Percentiles rank a stretch among this genome's conserved stretches.
Conservation (phyloP, 2,113 vertebrate genomes). For the Phycodurus eques region DNA sequence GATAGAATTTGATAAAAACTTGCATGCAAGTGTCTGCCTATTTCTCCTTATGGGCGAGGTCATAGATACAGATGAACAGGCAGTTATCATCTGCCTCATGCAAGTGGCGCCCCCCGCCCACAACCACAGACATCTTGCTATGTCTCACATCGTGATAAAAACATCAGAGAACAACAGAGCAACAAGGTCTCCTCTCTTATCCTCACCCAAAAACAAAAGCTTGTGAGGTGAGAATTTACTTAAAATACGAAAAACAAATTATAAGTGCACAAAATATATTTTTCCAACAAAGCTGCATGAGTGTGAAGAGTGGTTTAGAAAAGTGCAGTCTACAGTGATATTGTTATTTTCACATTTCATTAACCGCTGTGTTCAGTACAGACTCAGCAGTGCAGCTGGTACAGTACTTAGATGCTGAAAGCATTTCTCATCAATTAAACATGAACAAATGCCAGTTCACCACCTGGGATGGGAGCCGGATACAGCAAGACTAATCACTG, state of each 20-base stretch:
- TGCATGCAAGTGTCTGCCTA: too few species aligned
- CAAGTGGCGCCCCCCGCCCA: background rate
- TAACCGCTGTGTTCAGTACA: background rate
- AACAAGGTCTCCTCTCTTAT: too few species aligned
- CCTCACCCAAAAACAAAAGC: too few species aligned
- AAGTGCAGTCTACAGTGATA: background rate
- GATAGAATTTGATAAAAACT: background rate
- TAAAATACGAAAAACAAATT: too few species aligned
- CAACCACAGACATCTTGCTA: too few species aligned
- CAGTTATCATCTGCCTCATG: background rate
- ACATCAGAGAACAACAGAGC: too few species aligned
- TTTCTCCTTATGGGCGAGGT: background rate
- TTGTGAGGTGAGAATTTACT: too few species aligned
- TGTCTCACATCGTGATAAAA: too few species aligned
- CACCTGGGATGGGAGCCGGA: constrained; percentile 38
- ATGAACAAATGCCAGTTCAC: constrained; percentile 45
- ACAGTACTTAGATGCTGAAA: constrained; percentile 13
- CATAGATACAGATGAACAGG: background rate
- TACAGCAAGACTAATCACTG: constrained; percentile 1
- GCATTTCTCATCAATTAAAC: constrained; percentile 62
- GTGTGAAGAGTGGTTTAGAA: background rate
- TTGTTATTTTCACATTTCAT: background rate
- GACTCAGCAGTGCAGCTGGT: constrained; percentile 47
- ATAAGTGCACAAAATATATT: too few species aligned
- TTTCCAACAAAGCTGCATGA: background rate